Base-by-base conservation (phyloP, 2,797 vertebrate species). In the Todus mexicanus region DNA sequence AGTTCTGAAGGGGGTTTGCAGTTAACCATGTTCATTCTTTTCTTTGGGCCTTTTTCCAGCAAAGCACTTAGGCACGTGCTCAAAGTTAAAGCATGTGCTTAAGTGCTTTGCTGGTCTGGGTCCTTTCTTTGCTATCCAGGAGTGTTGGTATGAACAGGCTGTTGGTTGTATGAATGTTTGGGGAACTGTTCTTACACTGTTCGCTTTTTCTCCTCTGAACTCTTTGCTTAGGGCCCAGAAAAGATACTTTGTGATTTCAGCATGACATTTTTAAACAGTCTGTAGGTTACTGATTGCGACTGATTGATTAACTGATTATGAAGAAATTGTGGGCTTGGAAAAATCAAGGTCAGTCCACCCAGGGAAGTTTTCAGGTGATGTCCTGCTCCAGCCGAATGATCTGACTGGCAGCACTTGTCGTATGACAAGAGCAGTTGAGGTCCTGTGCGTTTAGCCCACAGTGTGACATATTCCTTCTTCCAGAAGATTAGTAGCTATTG, bases 31-130 rank as follows among this genome's bases (percentile, higher is more conserved):
- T 65, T 94, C 63, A 29, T 92, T 85, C 93, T 94, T 93, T 66
- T 68, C 71, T 92, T 92, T 91, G 92, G 90, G 90, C 89, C 78
- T 76, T 87, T 69, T 71, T 96, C 94, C 94, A 96, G 84, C 65
- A 93, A 94, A 96, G 93, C 93, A 94, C 94, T 96, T 95, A 95
- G 90, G 93, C 94, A 96, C 65, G 75, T 94, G 95, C 94, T 93
- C 94, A 87, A 92, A 93, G 81, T 90, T 92, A 93, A 92, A 95
- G 84, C 92, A 75, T 89, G 81, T 87, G 75, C 93, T 89, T 93
- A 95, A 94, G 87, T 93, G 94, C 89, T 92, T 70, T 89, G 81
- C 89, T 94, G 92, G 50, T 92, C 92, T 92, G 47, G 43, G 72
- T 74, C 65, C 84, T 95, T 94, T 94, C 61, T 93, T 92, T 94